Percentiles rank a stretch among this genome's conserved stretches.
phyloP scores from a whole-genome alignment of 1,140 invertebrate species.

The Lamellibrachia luymesi region DNA sequence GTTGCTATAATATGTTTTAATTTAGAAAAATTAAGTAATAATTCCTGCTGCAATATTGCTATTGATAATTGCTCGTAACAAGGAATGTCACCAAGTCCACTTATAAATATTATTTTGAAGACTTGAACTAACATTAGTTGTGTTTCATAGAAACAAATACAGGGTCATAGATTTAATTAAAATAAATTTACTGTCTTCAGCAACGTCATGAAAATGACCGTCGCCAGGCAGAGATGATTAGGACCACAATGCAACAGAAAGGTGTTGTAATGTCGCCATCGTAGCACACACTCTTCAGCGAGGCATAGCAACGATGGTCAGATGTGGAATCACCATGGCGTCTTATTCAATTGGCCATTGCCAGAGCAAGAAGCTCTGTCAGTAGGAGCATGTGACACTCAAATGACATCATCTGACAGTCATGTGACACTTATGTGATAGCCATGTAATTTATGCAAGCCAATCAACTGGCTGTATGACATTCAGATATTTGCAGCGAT shows the following conservation, averaged over 20 bases:
- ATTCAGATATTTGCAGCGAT: background rate
- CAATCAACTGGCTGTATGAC: background rate
- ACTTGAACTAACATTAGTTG: background rate
- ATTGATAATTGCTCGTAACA: too few relatives aligned
- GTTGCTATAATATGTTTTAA: too few relatives aligned
- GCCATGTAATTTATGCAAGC: background rate
- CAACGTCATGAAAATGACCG: conserved; percentile 12
- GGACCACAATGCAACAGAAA: conserved; percentile 2
- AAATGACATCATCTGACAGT: background rate
- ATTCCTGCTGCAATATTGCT: too few relatives aligned
- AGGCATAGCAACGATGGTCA: background rate
- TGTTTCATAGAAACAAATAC: background rate
- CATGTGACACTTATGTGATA: too few relatives aligned
- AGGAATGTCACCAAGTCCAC: too few relatives aligned
- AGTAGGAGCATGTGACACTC: background rate
- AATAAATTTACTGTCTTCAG: background rate
- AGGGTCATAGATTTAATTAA: background rate
- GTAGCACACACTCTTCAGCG: background rate
- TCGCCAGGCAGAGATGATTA: background rate
- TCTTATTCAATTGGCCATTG: background rate
- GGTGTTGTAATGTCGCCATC: background rate
- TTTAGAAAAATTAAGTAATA: too few relatives aligned
- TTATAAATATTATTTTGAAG: background rate
- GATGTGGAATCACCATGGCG: background rate
- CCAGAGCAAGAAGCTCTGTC: background rate